Evolutionary conservation across 2,113 vertebrate genomes (phyloP), one percentile per base, ranked within the genome.

Genomic region (Plestiodon gilberti): DNA sequence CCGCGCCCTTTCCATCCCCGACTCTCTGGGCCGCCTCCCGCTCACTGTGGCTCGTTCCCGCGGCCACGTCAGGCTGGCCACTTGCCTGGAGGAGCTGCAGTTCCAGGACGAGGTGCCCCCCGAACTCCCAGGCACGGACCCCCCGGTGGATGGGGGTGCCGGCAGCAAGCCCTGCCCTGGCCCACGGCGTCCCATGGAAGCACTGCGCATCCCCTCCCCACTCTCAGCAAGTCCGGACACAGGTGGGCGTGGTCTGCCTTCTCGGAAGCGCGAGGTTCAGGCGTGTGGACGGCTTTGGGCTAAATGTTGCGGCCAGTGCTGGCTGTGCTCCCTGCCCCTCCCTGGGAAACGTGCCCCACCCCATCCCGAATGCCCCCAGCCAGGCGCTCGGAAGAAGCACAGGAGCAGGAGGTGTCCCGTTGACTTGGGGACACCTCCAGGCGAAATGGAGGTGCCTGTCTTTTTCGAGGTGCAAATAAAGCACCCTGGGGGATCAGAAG

Each of bases 1-100:
- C 40, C 93, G 90, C 4, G 98, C 98, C 0, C 93, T 98, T 84
- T 95, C 97, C 84, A 98, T 98, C 87, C 98, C 98, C 0, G 98
- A 98, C 92, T 98, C 98, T 2, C 93, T 98, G 85, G 98, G 98
- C 25, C 97, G 98, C 17, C 96, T 98, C 28, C 98, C 98, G 1
- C 93, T 98, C 7, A 96, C 96, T 0, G 98, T 98, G 40, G 98
- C 98, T 5, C 97, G 96, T 1, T 97, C 97, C 0, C 95, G 98
- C 0, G 98, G 98, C 65, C 98, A 98, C 84, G 97, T 98, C 0
- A 96, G 95, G 82, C 97, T 98, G 11, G 98, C 98, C 69, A 87
- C 93, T 2, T 96, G 96, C 65, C 96, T 98, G 67, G 98, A 98
- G 88, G 97, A 98, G 74, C 93, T 98, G 61, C 97, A 98, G 95